Conservation (phyloP, 2,888 invertebrate species). For the Pandemis corylana region DNA sequence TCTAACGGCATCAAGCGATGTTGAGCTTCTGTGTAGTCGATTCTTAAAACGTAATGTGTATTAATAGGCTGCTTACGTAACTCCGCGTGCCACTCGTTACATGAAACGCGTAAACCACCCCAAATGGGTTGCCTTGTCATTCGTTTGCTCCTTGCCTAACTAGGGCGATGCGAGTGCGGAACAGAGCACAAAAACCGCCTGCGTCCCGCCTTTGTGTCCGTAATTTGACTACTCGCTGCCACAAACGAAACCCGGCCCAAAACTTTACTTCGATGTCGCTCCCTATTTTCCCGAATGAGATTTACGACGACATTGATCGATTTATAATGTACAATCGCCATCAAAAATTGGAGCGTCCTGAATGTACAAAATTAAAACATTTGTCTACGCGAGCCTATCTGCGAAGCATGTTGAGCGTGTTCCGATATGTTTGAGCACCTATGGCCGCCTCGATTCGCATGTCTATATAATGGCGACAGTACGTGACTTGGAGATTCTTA, state of each 20-base stretch:
- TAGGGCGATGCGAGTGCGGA: conserved; percentile 22
- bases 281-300: conserved; percentile 7
- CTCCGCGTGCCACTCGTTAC: conserved; percentile 13
- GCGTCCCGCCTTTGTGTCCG: neutral
- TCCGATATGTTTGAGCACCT: too few relatives aligned
- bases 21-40: neutral
- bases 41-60: neutral
- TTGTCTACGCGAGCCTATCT: neutral
- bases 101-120: conserved; percentile 21
- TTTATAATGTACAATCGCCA: conserved; percentile 2
- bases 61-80: neutral
- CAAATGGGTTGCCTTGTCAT: conserved; percentile 32
- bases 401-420: neutral
- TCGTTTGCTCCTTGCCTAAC: conserved; percentile 33
- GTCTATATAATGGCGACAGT: too few relatives aligned
- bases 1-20: neutral
- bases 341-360: neutral
- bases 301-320: conserved; percentile 12
- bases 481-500: neutral
- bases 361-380: neutral
- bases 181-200: conserved; percentile 25
- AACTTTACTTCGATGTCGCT: conserved; percentile 12
- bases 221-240: conserved; percentile 14
- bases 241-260: conserved; percentile 15
- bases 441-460: too few relatives aligned